Base-by-base conservation (phyloP, 2,888 invertebrate species). In the Cryptus viduatorius region DNA sequence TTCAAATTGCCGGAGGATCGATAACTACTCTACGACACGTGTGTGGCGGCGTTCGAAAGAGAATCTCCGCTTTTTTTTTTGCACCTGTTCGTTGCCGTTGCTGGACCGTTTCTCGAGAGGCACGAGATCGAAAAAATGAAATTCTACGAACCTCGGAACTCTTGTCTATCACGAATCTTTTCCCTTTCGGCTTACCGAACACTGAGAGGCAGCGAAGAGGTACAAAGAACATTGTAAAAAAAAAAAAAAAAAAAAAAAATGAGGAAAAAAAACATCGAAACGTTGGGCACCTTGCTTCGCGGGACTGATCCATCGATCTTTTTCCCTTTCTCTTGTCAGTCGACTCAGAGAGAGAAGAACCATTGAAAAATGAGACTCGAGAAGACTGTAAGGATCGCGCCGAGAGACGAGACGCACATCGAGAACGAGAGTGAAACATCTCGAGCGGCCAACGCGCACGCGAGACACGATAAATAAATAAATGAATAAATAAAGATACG, bases 281-380 rank as follows among this genome's bases (percentile, higher is more conserved):
- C 67, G 82, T 56, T 82, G 59, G 76, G 67, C 71, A 76, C 37
- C 73, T 61, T 71, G 79, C 72, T 76, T 46, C 67, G 73, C 68
- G 53, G 16, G 53, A 53, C 53, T 53, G 75, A 80, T 77, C 80
- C 77, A 79, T 84, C 83, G 76, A 80, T 84, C 83, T 72, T 84
- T 83, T 76, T 77, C 80, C 73, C 77, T 81, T 84, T 84, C 83
- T 84, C 83, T 83, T 79, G 83, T 83, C 79, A 79, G 79, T 50
- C 79, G 46, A 3, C 53, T 8, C 10, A 53, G 53, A 53, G 53
- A 19, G 19, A 68, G 68, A 37, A 75, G 29, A 53, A 64, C 31
- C 73, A 16, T 56, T 65, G 64, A 79, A 83, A 82, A 78, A 79
- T 79, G 69, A 68, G 53, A 61, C 64, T 42, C 61, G 50, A 29